Percentiles rank a stretch among this genome's conserved stretches.
Evolutionary conservation across 2,113 vertebrate genomes (phyloP).

Genomic region (Tetrax tetrax): DNA sequence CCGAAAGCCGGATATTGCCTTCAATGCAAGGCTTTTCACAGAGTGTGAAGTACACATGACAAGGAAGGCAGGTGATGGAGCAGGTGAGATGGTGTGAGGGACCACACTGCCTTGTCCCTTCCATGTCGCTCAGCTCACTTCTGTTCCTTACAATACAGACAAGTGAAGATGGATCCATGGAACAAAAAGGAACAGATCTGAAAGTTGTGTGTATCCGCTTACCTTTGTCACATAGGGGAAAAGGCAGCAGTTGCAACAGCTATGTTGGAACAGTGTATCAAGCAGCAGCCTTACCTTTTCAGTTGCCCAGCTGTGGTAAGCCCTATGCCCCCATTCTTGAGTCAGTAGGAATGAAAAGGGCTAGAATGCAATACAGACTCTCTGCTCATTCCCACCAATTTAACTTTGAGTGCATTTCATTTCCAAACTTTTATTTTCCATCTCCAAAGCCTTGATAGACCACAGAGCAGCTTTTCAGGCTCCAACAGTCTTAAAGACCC

Average conservation of each 20-base stretch:
- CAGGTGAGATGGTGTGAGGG: not conserved
- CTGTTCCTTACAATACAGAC: not conserved
- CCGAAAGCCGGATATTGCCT: not conserved
- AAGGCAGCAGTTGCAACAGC: not conserved
- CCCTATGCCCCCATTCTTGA: not conserved
- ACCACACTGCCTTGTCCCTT: not conserved
- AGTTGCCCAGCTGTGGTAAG: not conserved
- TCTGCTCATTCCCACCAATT: not conserved
- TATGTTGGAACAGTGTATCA: not conserved
- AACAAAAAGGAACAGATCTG: not conserved
- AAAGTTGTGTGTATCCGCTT: not conserved
- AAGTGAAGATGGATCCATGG: not conserved
- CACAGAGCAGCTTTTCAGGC: not conserved
- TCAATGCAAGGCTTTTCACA: not conserved
- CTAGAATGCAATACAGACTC: not conserved
- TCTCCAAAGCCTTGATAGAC: not conserved
- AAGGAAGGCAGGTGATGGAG: accelerated
- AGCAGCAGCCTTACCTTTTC: not conserved
- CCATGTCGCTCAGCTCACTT: not conserved
- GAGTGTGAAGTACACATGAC: not conserved
- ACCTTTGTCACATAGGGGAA: not conserved
- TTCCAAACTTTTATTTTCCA: not conserved
- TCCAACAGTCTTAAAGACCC: not conserved
- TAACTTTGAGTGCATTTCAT: not conserved
- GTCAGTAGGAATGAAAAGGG: not conserved